Base-by-base conservation (phyloP, 2,113 vertebrate genomes). In the rabbit (Oryctolagus cuniculus) region DNA sequence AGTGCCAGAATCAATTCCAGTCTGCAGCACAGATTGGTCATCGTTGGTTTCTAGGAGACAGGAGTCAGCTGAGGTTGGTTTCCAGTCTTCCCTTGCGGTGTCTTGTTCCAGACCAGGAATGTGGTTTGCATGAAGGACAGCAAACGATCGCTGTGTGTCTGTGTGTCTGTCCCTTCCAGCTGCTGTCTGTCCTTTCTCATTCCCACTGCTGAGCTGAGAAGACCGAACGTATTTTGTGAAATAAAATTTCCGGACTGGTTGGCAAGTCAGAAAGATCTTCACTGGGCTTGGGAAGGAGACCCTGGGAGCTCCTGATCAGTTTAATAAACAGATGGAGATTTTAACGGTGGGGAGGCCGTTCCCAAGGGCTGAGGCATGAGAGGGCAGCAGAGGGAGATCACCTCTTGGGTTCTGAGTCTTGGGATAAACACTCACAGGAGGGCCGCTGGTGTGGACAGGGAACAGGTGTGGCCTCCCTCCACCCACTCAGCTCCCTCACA, bases 331-430 rank as follows among this genome's bases (percentile, higher is more conserved):
- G 27, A 74, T 73, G 55, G 66, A 61, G 49, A 66, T 29, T 36
- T 21, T 92, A 9, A 81, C 49, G 90, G 91, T 22, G 94, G 36
- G 10, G 82, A 82, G 87, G 27, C 36, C 74, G 44, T 67, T 17
- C 29, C 61, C 67, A 95, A 25, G 38, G 24, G 81, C 74, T 78
- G 36, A 91, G 69, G 77, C 93, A 51, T 94, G 85, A 85, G 49
- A 7, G 58, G 17, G 25, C 78, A 58, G 78, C 92, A 61, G 31
- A 55, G n/a, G 61, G 53, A 69, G 17, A n/a, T 64, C n/a, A 77
- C 78, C 3, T 91, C 93, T 55, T 11, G 81, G 44, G 58, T 91
- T 96, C 90, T 90, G 90, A 1, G 55, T 44, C 27, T 61, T 34
- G 58, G 36, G 55, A 22, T 73, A 92, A 67, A 27, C 58, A 29